Evolutionary conservation across 1,140 invertebrate species (phyloP).

Genomic region (Oscheius sp.): DNA sequence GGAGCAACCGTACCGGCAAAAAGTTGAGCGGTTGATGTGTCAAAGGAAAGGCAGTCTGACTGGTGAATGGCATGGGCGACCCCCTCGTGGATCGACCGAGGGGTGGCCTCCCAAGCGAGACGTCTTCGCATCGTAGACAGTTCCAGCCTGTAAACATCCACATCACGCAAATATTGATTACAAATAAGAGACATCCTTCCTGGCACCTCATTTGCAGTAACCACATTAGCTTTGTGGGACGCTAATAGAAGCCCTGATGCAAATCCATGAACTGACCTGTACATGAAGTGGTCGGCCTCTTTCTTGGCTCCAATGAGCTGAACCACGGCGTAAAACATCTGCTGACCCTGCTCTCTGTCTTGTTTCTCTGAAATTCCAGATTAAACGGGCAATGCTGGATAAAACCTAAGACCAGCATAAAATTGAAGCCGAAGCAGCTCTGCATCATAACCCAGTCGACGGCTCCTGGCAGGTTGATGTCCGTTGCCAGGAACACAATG

Average conservation of each 20-base stretch:
- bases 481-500: slow-evolving; percentile 97
- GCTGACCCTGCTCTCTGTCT: slow-evolving; percentile 82
- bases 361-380: no score
- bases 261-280: slow-evolving; percentile 69
- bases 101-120: slow-evolving; percentile 97
- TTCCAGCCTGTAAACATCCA: slow-evolving; percentile 76
- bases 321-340: slow-evolving; percentile 99
- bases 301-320: slow-evolving; percentile 97
- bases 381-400: no score
- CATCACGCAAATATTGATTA: no score
- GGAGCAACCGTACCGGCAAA: slow-evolving; percentile 70
- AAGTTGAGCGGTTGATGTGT: slow-evolving; percentile 92
- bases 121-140: slow-evolving; percentile 87
- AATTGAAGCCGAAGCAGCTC: slow-evolving; percentile 96
- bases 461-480: slow-evolving; percentile 97
- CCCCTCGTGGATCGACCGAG: slow-evolving; percentile 95
- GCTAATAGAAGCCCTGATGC: no score
- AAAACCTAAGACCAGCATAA: slow-evolving; percentile 97
- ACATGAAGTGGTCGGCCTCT: slow-evolving; percentile 98
- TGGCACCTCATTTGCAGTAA: no score
- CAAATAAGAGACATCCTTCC: no score
- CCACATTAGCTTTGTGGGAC: no score
- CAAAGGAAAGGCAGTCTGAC: slow-evolving; percentile 97
- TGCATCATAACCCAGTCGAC: slow-evolving; percentile 99
- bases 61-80: slow-evolving; percentile 95